Base-by-base conservation (phyloP, 2,797 vertebrate genomes). In the Alfaro cultratus region DNA sequence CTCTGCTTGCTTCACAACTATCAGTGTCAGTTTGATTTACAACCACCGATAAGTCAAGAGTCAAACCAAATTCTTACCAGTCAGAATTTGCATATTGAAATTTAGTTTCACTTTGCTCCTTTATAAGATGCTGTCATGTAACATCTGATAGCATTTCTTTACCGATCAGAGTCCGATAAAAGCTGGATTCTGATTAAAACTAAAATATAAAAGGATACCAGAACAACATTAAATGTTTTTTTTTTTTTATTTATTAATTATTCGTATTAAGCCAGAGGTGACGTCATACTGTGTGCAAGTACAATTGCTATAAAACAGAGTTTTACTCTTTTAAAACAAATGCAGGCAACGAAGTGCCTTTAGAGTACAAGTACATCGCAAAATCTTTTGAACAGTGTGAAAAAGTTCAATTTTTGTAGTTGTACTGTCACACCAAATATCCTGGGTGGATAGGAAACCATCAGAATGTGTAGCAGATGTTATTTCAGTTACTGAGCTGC, bases 1-100 rank as follows among this genome's bases (percentile, higher is more conserved):
- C 76, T 83, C 80, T 51, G 46, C 81, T 74, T 82, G 51, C 53
- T 73, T 67, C 39, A 9, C 64, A 72, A 71, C 11, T 70, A 72
- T 90, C 60, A 74, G 80, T 83, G 73, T 75, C 15, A 2, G 51
- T 45, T 80, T 83, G 71, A 91, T 90, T 90, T 88, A 75, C 72
- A 60, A 5, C 45, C 85, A 57, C 29, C 5, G 16, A 34, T 16
- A 18, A 16, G 57, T 31, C 29, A 29, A 57, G 29, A 62, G 29
- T 62, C 57, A 16, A 31, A 60, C 6, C 29, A 15, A 2, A 62
- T 31, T 62, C 29, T 29, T 29, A n/a, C 4, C n/a, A 29, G 53
- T 57, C 53, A 16, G 9, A 62, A 62, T 62, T 62, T 62, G 31
- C 57, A 34, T 62, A 29, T 18, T 62, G 15, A 62, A 31, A 29